Base-by-base conservation (phyloP, 2,888 invertebrate species). In the Melieria omissa region DNA sequence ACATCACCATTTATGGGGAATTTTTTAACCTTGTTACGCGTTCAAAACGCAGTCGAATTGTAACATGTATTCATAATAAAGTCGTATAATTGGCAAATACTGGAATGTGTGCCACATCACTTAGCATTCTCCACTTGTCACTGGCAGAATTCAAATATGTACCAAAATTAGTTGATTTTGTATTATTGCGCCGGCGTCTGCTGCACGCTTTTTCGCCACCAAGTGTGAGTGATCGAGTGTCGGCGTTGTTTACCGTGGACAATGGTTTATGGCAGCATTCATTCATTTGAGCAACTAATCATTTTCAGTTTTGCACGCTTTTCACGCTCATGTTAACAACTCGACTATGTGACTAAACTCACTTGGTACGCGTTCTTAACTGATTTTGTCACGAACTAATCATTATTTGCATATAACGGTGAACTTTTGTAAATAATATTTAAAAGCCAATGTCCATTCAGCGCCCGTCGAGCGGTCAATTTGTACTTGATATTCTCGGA, bases 371-470 rank as follows among this genome's bases (percentile, higher is more conserved):
- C n/a, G 14, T 1, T 3, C 44, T 63, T 63, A 63, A 63, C 62
- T 63, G 62, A 63, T 63, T 63, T 45, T 44, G 44, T 46, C 62
- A 61, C 29, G 62, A 14, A 41, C 45, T 63, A 63, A 63, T 63
- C 7, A 63, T 45, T 63, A 29, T 63, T 63, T 63, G 16, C 62
- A 63, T 16, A 47, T 46, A 63, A n/a, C 1, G 45, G 5, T 29
- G 47, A 63, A 63, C n/a, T 52, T 47, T 47, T 45, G 62, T 63
- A 63, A 63, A 63, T 47, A 63, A 63, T n/a, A 63, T 63, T 63
- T 61, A 52, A 52, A n/a, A 29, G 29, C 29, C 29, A 29, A 29
- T 29, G 29, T 29, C 29, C 29, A 29, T 29, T 29, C 29, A 29
- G 29, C 29, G 29, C 29, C 29, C 29, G 29, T 29, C 29, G 29